Evolutionary conservation across 1,140 invertebrate species (phyloP), one percentile per base, ranked within the genome.

Genomic region (Drosophila parabipectinata): DNA sequence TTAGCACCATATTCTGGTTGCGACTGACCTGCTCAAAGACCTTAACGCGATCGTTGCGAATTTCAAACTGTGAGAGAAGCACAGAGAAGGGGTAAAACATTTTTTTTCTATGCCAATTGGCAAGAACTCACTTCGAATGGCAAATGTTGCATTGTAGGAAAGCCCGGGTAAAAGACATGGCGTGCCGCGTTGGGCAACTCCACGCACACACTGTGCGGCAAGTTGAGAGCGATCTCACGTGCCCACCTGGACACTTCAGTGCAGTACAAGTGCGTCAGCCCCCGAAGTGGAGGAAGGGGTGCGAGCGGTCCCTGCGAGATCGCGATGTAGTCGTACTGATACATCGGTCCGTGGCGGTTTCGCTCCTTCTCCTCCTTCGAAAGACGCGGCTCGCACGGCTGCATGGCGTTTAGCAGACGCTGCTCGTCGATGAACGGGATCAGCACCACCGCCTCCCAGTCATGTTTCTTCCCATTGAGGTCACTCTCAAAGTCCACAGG

Each of bases 361-460:
- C 98, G 92, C 15, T 92, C 92, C 7, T 91, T 92, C 92, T 99
- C 98, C 57, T 96, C 95, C 3, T 92, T 75, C 0, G 95, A 95
- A 24, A 99, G 92, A 26, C 94, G 77, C 4, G 93, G 77, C 48
- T 96, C 95, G 73, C 95, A 95, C 0, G 94, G 93, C 18, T 93
- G 91, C 95, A 99, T 98, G 0, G 97, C 97, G 72, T 93, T 92
- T 30, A 98, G 85, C 47, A 98, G 93, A 51, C 94, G 92, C 39
- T 93, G 68, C 56, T 99, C 98, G 74, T 99, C 96, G 79, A 99
- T 99, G 81, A 99, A 99, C 1, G 98, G 98, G 84, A 99, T 98
- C 0, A 99, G 93, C 6, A 99, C 98, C 0, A 99, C 96, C 21
- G 98, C 98, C 92, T 99, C 98, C 98, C 98, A 99, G 64, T 99